Base-by-base conservation (phyloP, 2,797 vertebrate species). In the Danio tinwini region DNA sequence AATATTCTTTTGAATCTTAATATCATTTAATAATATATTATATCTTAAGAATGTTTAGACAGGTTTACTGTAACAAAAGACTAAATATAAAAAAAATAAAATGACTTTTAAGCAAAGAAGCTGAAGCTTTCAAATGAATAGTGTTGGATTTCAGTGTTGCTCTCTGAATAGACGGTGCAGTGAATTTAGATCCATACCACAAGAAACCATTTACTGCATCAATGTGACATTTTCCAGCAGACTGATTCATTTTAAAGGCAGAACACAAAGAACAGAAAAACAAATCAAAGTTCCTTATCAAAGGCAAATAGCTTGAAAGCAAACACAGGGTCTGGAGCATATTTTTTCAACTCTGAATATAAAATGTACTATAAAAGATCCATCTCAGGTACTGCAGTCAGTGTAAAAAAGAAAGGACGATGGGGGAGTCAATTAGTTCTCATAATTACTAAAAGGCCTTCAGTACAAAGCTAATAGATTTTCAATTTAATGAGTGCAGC, bases 361-460 rank as follows among this genome's bases (percentile, higher is more conserved):
- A 11, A 72, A 65, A 77, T 47, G 12, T 64, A 53, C 59, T 29
- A 3, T 29, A 76, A 62, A 49, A 45, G 61, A 80, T 62, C 58
- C 29, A 61, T 74, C 64, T 83, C 58, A 56, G 71, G 39, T 76
- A 74, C 50, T 47, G 70, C 49, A 6, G 29, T 29, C 29, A 29
- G 29, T 29, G 45, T 78, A 64, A 65, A 72, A 45, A 55, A n/a
- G n/a, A n/a, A 40, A 49, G 47, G 50, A 47, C 5, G 52, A 56
- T 63, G 47, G n/a, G 74, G 29, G 45, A 77, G 68, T 77, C 68
- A 77, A 73, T 82, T 77, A 72, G 59, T 76, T 53, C 65, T 67
- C 29, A 82, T 79, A 81, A 83, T 81, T 81, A 83, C 81, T 85
- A 83, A 76, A 85, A 83, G 82, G 79, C 82, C 72, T 83, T 81